Evolutionary conservation across 2,888 invertebrate genomes (phyloP).

Genomic region (Nephrotoma appendiculata): DNA sequence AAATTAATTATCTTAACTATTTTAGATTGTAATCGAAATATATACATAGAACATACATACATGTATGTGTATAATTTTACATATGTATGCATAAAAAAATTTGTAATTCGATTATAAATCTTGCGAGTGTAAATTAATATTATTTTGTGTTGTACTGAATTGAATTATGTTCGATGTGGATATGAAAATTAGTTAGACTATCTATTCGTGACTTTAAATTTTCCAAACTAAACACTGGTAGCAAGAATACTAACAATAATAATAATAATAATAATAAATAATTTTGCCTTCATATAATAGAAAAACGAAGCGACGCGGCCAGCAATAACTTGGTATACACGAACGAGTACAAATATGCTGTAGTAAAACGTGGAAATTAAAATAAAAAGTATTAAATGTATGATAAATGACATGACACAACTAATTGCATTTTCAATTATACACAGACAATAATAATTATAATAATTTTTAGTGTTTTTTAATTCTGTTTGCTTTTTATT

Average conservation of each 20-base stretch:
- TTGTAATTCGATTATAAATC: neutral
- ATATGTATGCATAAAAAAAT: neutral
- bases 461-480: neutral
- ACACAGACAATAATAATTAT: conserved; percentile 19
- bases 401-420: conserved; percentile 21
- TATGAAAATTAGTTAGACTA: neutral
- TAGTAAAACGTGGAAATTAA: neutral
- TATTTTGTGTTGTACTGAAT: neutral
- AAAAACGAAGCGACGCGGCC: neutral
- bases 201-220: neutral
- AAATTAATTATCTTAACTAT: neutral
- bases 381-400: conserved; percentile 8
- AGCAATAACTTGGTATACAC: neutral
- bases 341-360: neutral
- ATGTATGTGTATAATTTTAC: no score
- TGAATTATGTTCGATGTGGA: neutral
- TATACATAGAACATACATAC: no score
- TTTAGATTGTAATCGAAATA: no score
- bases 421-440: conserved; percentile 17
- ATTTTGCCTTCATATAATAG: neutral
- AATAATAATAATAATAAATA: neutral
- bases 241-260: neutral
- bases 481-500: neutral
- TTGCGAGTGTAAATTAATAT: neutral
- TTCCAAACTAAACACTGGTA: neutral